Evolutionary conservation across 2,888 invertebrate genomes (phyloP).

Genomic region (Pristionchus fissidentatus): DNA sequence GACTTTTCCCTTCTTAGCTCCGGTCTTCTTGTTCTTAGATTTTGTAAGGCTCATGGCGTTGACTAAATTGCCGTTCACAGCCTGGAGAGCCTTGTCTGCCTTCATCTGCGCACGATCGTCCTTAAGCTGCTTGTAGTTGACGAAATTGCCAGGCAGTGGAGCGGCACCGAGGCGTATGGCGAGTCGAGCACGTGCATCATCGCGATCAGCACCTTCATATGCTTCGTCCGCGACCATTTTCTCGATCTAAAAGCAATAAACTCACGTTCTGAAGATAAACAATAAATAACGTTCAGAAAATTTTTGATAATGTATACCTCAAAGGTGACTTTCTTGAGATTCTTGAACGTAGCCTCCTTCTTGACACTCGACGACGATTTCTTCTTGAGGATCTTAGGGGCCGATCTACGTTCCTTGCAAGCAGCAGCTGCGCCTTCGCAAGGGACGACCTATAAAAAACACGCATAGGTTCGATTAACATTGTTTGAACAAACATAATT

Average conservation of each 20-base stretch:
- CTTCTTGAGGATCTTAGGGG: constrained; percentile 66
- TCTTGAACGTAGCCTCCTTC: constrained; percentile 55
- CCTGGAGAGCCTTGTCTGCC: constrained; percentile 16
- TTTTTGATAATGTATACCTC: constrained; percentile 52
- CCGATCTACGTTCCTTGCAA: constrained; percentile 46
- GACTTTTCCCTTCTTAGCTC: constrained; percentile 43
- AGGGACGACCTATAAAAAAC: constrained; percentile 42
- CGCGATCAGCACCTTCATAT: constrained; percentile 28
- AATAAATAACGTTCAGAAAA: neutral
- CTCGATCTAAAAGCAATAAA: constrained; percentile 53
- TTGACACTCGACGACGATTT: constrained; percentile 55
- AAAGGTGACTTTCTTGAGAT: constrained; percentile 64
- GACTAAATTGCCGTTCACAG: constrained; percentile 20
- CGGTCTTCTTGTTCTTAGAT: constrained; percentile 42
- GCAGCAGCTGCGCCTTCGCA: constrained; percentile 48
- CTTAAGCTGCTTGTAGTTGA: constrained; percentile 65
- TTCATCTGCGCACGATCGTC: constrained; percentile 36
- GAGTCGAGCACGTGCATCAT: constrained; percentile 54
- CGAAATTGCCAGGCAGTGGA: constrained; percentile 56
- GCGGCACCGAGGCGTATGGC: constrained; percentile 61
- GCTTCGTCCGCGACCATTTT: constrained; percentile 52
- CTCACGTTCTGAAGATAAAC: neutral
- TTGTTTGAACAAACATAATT: neutral
- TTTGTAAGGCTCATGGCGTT: constrained; percentile 26
- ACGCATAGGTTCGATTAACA: neutral